Percentiles rank a stretch among this genome's conserved stretches.
Evolutionary conservation across 2,797 vertebrate species (phyloP).

Genomic region (Austrolebias charrua): DNA sequence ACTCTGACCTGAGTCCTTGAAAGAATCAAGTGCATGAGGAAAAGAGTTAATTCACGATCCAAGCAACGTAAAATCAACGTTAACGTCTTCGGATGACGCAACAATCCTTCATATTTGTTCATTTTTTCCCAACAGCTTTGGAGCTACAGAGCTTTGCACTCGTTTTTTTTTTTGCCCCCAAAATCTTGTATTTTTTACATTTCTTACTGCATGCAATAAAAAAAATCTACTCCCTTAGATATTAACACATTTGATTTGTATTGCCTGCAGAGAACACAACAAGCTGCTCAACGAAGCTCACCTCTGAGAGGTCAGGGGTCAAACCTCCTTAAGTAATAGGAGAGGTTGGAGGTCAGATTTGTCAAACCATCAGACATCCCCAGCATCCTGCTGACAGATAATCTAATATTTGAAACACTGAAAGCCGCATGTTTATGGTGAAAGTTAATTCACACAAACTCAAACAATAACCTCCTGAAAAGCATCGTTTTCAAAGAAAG

Average conservation of each 20-base stretch:
- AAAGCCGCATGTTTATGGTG: not conserved
- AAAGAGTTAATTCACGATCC: constrained; percentile 44
- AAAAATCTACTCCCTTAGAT: too few relatives aligned
- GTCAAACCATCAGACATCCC: constrained; percentile 7
- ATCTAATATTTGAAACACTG: not conserved
- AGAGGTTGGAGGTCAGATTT: constrained; percentile 11
- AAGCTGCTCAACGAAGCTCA: constrained; percentile 6
- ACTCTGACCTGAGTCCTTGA: constrained; percentile 49
- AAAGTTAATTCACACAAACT: too few relatives aligned
- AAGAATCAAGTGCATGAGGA: constrained; percentile 28
- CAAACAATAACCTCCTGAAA: too few relatives aligned
- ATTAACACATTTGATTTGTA: not conserved
- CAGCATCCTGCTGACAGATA: not conserved
- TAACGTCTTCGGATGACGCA: too few relatives aligned
- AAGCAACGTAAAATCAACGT: constrained; percentile 3
- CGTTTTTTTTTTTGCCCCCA: too few relatives aligned
- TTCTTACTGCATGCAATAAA: too few relatives aligned
- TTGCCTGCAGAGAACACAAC: constrained; percentile 8
- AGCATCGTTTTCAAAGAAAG: too few relatives aligned
- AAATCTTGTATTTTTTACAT: too few relatives aligned
- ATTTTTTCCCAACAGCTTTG: too few relatives aligned
- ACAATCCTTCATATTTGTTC: too few relatives aligned
- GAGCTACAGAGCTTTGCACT: too few relatives aligned
- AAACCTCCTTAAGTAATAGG: not conserved
- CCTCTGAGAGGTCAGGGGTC: not conserved